Percentiles rank a stretch among this genome's conserved stretches.
Evolutionary conservation across 2,797 vertebrate genomes (phyloP).

Genomic region (Balearica regulorum): DNA sequence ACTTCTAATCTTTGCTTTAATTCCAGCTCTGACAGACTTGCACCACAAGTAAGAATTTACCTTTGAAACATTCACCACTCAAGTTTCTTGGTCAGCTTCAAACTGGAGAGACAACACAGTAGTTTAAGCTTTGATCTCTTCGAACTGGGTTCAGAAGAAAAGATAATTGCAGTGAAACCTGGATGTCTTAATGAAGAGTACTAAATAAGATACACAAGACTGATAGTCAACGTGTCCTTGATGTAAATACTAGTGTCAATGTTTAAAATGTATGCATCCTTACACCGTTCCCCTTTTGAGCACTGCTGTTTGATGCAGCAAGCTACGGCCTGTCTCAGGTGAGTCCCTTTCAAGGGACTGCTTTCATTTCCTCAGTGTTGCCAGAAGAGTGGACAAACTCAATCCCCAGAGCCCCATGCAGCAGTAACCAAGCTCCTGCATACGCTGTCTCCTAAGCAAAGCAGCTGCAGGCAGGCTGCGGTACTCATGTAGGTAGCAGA

Average conservation of each 20-base stretch:
- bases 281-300: not conserved
- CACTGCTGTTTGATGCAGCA: not conserved
- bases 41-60: not conserved
- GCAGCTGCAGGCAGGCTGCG: not conserved
- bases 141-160: not conserved
- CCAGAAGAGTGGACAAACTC: not conserved
- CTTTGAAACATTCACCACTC: conserved; percentile 16
- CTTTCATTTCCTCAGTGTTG: not conserved
- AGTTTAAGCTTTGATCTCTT: conserved; percentile 43
- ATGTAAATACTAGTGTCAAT: not conserved
- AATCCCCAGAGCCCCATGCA: not conserved
- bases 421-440: not conserved
- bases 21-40: conserved; percentile 13
- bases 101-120: not conserved
- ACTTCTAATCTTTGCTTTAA: conserved; percentile 14
- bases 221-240: not conserved
- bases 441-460: not conserved
- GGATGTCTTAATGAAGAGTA: not conserved
- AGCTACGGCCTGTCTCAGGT: not conserved
- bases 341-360: not conserved
- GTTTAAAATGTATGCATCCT: not conserved
- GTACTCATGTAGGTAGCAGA: rapidly evolving
- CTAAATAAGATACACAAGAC: not conserved
- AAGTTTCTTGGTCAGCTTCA: not conserved
- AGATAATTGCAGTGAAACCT: not conserved